Evolutionary conservation across 2,888 invertebrate genomes (phyloP), one percentile per base, ranked within the genome.

Genomic region (Troglohyphantes excavatus): DNA sequence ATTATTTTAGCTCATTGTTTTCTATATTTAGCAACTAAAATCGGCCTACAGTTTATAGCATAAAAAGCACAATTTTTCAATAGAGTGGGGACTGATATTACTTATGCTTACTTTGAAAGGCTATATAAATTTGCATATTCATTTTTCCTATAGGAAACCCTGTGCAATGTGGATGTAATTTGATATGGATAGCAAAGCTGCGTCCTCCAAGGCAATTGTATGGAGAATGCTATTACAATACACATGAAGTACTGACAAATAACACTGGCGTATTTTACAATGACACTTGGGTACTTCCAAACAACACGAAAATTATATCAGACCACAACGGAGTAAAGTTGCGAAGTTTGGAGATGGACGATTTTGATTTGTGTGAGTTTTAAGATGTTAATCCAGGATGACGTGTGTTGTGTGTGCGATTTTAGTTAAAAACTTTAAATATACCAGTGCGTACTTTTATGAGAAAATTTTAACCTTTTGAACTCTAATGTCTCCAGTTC

Each of bases 141-240:
- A 46, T 75, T 59, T 2, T 63, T 43, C 21, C 33, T 78, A 26
- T 19, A 79, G 79, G 67, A 39, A 79, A 79, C 43, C 43, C 11
- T 3, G 17, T 79, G 6, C 6, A 65, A n/a, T 79, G 79, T 11
- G 67, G 26, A 9, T 79, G 79, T 46, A 19, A 39, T n/a, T 19
- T 26, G n/a, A 2, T 26, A 13, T 79, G 79, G 79, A 13, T 79
- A 11, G 21, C 67, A 23, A 19, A 43, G 17, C n/a, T 79, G 0
- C 33, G 23, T 7, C 7, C 67, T n/a, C 65, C 67, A 17, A 23
- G 23, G 5, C 65, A 23, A 33, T 26, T 79, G 1, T 79, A 79
- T 43, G 79, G 79, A 2, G 26, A 39, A 21, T 79, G 79, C 26
- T 9, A 65, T 65, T 21, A 17, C 53, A 53, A 53, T n/a, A 7